These are phyloP conservation scores for Steinernema hermaphroditum DNA, from an alignment of 2,888 invertebrate genomes.

Conservation along the genomic window DNA sequence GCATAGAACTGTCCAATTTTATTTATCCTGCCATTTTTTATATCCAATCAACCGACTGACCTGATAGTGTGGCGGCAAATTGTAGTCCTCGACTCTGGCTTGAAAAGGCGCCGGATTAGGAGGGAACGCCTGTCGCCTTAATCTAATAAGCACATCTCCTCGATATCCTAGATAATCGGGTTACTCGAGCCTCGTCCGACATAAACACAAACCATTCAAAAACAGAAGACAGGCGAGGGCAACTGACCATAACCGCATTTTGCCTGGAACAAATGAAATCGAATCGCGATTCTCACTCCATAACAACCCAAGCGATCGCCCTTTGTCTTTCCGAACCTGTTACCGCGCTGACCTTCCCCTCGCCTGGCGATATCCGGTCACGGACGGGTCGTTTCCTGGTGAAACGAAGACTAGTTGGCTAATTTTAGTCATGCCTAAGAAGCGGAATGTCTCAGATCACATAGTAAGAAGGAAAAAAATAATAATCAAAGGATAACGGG, in stretches of 20 bases:
- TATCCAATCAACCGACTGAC: constrained; percentile 36
- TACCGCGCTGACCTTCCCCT: not conserved
- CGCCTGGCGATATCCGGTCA: not conserved
- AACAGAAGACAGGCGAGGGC: not conserved
- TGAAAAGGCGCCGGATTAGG: constrained; percentile 58
- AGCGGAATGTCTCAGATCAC: not conserved
- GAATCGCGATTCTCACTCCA: not conserved
- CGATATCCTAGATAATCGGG: not conserved
- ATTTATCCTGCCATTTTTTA: too few species aligned
- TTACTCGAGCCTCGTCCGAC: not conserved
- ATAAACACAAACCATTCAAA: not conserved
- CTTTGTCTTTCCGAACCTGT: constrained; percentile 20
- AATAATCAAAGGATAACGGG: too few species aligned
- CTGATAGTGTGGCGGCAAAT: constrained; percentile 60
- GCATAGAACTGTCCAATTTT: too few species aligned
- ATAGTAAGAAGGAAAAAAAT: too few species aligned
- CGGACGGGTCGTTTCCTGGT: not conserved
- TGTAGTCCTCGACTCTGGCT: constrained; percentile 56
- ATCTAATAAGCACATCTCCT: constrained; percentile 16
- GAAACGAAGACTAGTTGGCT: not conserved
- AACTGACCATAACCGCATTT: constrained; percentile 18
- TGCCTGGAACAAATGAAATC: not conserved
- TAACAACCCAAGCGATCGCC: not conserved
- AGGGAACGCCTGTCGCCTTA: constrained; percentile 51
- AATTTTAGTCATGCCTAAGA: not conserved